Evolutionary conservation across 2,797 vertebrate species (phyloP).

Genomic region (Eupleurogrammus muticus): DNA sequence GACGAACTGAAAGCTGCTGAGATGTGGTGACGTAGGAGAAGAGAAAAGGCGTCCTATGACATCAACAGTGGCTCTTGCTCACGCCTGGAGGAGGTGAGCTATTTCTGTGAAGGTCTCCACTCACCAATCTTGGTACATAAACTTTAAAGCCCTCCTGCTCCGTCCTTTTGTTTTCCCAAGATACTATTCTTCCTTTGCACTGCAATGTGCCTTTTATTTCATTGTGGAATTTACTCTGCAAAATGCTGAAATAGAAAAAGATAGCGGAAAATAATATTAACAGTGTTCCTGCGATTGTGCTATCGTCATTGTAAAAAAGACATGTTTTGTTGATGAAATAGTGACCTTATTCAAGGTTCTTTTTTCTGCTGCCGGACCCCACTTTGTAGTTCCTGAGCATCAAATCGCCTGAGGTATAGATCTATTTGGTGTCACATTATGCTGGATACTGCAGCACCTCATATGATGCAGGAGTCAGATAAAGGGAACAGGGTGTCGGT

Average conservation of each 20-base stretch:
- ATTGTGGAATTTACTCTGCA: conserved; percentile 25
- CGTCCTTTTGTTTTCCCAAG: conserved; percentile 3
- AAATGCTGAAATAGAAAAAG: background rate
- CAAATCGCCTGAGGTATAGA: conserved; percentile 3
- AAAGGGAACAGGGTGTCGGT: conserved; percentile 34
- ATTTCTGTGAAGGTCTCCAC: conserved; percentile 57
- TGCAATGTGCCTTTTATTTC: conserved; percentile 18
- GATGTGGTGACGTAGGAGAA: conserved; percentile 14
- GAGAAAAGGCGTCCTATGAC: conserved; percentile 51
- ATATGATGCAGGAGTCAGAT: conserved; percentile 28
- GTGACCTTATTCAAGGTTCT: background rate
- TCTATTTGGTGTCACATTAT: conserved; percentile 27
- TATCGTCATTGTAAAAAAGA: background rate
- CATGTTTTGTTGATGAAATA: background rate
- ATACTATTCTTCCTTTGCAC: conserved; percentile 11
- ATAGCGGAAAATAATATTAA: background rate
- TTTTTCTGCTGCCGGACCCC: background rate
- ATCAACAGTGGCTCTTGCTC: conserved; percentile 57
- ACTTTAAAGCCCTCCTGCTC: conserved; percentile 27
- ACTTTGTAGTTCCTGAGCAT: conserved; percentile 7
- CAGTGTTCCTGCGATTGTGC: background rate
- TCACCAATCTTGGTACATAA: conserved; percentile 45
- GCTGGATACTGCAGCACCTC: conserved; percentile 14
- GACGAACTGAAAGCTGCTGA: conserved; percentile 31
- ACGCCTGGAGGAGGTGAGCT: conserved; percentile 55